phyloP scores from a whole-genome alignment of 2,797 vertebrate genomes.

The Rhinella marina region DNA sequence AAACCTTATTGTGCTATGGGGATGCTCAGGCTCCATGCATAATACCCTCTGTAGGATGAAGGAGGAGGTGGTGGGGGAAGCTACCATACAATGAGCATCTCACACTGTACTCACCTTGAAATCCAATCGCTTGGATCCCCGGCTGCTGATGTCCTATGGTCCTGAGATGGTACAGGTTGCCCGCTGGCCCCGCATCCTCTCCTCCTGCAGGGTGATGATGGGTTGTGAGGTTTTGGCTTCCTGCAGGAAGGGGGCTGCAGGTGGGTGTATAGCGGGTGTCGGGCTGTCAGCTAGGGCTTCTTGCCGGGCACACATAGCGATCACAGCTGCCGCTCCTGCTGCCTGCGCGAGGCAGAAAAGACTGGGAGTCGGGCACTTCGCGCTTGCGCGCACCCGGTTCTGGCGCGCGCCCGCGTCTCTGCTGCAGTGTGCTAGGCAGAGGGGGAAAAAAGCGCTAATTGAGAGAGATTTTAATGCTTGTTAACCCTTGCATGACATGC shows the following conservation, averaged over 20 bases:
- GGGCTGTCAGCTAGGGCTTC: constrained; percentile 27
- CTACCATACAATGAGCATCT: constrained; percentile 8
- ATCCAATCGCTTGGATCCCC: constrained; percentile 36
- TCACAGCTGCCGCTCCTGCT: constrained; percentile 29
- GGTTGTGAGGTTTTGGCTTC: neutral
- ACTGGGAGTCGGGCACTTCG: neutral
- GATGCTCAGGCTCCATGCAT: neutral
- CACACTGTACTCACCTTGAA: constrained; percentile 59
- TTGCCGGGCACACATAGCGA: constrained; percentile 47
- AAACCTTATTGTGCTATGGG: neutral
- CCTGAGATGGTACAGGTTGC: constrained; percentile 31
- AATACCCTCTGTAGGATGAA: neutral
- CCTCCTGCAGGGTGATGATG: constrained; percentile 15
- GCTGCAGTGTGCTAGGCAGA: constrained; percentile 14
- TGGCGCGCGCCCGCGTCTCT: neutral
- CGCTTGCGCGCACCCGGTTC: neutral
- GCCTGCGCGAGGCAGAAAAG: constrained; percentile 34
- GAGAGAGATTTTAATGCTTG: neutral
- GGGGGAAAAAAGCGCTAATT: neutral
- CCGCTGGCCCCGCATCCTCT: constrained; percentile 40
- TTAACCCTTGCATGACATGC: neutral
- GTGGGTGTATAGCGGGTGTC: constrained; percentile 24
- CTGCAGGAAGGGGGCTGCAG: constrained; percentile 46
- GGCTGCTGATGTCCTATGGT: constrained; percentile 37
- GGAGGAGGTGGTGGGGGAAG: constrained; percentile 12